These are phyloP conservation scores for Hemaris fuciformis DNA, from an alignment of 2,888 invertebrate genomes.

Conservation along the genomic window DNA sequence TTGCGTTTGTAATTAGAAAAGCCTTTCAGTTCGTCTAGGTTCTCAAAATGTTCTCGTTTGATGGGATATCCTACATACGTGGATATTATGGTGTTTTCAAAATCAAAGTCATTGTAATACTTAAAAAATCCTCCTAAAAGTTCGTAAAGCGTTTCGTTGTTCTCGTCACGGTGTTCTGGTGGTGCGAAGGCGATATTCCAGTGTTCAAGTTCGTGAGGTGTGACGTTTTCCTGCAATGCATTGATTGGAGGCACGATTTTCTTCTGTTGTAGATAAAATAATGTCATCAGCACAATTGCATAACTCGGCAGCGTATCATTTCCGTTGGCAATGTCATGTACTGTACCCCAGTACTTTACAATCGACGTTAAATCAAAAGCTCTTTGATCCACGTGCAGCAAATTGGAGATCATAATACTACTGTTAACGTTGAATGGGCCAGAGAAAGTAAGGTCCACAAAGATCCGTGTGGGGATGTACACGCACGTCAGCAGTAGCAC, in stretches of 20 bases:
- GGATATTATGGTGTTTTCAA: conserved; percentile 15
- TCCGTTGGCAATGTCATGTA: conserved; percentile 1
- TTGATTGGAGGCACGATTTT: conserved; percentile 17
- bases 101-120: conserved; percentile 37
- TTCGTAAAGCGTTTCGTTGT: conserved; percentile 29
- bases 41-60: conserved; percentile 9
- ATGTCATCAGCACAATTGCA: conserved; percentile 20
- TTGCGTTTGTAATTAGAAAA: background rate
- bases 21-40: background rate
- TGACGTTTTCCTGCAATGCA: conserved; percentile 14
- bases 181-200: conserved; percentile 18
- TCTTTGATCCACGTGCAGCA: conserved; percentile 23
- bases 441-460: conserved; percentile 23
- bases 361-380: conserved; percentile 19
- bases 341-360: conserved; percentile 28
- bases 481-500: conserved; percentile 13
- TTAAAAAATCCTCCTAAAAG: conserved; percentile 45
- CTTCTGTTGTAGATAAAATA: conserved; percentile 35
- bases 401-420: conserved; percentile 22
- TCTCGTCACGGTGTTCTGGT: background rate
- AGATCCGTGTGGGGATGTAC: conserved; percentile 16
- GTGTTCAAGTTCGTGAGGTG: background rate
- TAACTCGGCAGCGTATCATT: conserved; percentile 15
- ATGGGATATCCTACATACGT: conserved; percentile 15
- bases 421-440: background rate